Conservation (phyloP, 2,888 invertebrate genomes). For the Xanthostigma xanthostigma region DNA sequence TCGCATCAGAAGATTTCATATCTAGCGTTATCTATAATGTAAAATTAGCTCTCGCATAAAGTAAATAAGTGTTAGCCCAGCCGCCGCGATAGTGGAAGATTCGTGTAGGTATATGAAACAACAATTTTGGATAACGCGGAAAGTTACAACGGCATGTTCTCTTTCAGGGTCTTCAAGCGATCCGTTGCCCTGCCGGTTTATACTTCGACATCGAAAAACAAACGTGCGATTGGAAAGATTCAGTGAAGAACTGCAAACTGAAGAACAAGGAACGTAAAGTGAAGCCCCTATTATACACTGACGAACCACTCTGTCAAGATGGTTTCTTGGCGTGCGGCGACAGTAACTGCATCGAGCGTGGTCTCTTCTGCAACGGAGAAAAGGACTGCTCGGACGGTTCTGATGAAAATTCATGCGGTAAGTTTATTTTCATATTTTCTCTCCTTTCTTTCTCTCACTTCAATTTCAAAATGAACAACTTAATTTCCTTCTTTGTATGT, state of each 20-base stretch:
- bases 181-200: constrained; percentile 82
- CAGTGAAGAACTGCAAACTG: constrained; percentile 83
- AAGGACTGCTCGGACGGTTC: constrained; percentile 80
- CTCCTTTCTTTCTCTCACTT: no score
- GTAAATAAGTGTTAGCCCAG: no score
- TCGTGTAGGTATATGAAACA: no score
- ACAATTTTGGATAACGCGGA: background rate
- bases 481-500: no score
- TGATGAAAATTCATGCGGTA: constrained; percentile 82
- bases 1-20: no score
- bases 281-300: constrained; percentile 74
- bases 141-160: background rate
- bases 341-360: constrained; percentile 71
- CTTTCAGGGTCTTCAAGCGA: constrained; percentile 75
- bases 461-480: no score
- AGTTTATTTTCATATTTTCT: constrained; percentile 29
- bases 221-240: constrained; percentile 87
- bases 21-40: no score
- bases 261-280: constrained; percentile 81
- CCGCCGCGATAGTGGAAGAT: no score
- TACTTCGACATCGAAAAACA: constrained; percentile 91
- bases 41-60: no score
- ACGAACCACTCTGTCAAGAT: constrained; percentile 79
- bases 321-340: constrained; percentile 81
- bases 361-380: constrained; percentile 86